These are phyloP conservation scores for Parnassius mnemosyne DNA, from an alignment of 2,888 invertebrate genomes.

Conservation along the genomic window DNA sequence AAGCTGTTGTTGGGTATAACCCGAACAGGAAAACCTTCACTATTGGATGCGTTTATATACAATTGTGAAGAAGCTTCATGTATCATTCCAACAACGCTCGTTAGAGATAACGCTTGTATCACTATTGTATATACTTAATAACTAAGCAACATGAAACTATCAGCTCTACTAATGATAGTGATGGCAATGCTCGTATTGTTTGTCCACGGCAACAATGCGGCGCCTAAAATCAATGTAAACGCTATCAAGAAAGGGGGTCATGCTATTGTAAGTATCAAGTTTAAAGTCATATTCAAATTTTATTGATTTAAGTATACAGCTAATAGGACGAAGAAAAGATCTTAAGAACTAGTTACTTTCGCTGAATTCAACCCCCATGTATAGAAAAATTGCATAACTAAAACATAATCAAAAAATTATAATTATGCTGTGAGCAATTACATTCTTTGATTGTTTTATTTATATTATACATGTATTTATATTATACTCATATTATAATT, in stretches of 20 bases:
- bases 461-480: too few relatives aligned
- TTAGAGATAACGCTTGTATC: background rate
- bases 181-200: conserved; percentile 38
- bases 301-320: background rate
- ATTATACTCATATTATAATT: too few relatives aligned
- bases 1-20: conserved; percentile 2
- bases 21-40: conserved; percentile 7
- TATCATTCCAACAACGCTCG: background rate
- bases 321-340: background rate
- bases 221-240: conserved; percentile 38
- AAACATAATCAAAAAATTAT: too few relatives aligned
- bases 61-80: background rate
- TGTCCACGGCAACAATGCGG: conserved; percentile 35
- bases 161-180: conserved; percentile 32
- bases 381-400: background rate
- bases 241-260: conserved; percentile 40
- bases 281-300: background rate
- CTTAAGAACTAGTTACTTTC: background rate
- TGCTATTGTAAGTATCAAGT: conserved; percentile 33
- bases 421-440: too few relatives aligned
- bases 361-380: background rate
- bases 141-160: conserved; percentile 41
- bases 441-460: too few relatives aligned
- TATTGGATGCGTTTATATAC: conserved; percentile 3
- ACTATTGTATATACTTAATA: background rate